Evolutionary conservation across 2,113 vertebrate species (phyloP).

Genomic region (Sapayoa aenigma): DNA sequence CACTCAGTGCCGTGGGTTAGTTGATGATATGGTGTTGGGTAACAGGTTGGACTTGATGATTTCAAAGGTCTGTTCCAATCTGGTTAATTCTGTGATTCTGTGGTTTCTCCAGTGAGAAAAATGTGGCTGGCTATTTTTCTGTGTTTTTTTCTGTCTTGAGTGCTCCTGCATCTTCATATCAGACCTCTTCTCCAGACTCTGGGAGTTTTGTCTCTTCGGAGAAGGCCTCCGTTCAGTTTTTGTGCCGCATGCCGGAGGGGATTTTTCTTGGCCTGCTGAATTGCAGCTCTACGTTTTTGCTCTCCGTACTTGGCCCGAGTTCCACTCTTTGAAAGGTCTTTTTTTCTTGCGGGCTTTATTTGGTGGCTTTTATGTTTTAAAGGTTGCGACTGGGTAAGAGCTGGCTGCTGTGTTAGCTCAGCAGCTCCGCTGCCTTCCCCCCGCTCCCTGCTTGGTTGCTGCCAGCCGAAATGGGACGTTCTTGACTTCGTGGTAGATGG

Average conservation of each 20-base stretch:
- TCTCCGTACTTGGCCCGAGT: fast-evolving
- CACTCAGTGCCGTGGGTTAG: too few relatives aligned
- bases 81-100: too few relatives aligned
- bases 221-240: background rate
- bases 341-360: background rate
- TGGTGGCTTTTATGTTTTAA: background rate
- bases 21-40: too few relatives aligned
- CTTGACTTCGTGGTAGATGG: constrained; percentile 19
- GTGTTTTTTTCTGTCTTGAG: background rate
- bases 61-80: too few relatives aligned
- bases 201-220: background rate
- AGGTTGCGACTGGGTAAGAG: background rate
- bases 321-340: background rate
- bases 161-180: background rate
- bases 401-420: background rate
- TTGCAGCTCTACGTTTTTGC: fast-evolving
- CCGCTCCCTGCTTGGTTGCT: background rate
- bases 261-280: background rate
- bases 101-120: background rate
- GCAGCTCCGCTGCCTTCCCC: background rate
- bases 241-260: background rate
- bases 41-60: too few relatives aligned
- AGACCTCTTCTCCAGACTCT: background rate
- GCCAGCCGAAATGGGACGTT: background rate
- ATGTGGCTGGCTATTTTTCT: background rate